These are phyloP conservation scores for Graptemys geographica DNA, from an alignment of 2,797 vertebrate species.

Conservation along the genomic window DNA sequence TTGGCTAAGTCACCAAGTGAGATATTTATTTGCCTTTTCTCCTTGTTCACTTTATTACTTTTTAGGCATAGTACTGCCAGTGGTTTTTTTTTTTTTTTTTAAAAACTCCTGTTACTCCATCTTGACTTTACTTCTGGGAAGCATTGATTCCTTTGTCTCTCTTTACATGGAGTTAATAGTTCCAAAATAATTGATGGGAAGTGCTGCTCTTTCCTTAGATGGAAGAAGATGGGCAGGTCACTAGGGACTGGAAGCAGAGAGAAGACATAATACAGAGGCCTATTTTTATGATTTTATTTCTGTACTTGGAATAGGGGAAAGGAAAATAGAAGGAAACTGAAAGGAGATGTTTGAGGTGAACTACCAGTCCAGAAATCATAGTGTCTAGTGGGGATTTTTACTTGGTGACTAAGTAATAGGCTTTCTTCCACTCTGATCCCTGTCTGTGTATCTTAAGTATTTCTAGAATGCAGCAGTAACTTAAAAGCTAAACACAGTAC, in stretches of 20 bases:
- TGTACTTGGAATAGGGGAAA: not conserved
- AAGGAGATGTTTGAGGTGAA: not conserved
- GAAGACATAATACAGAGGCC: not conserved
- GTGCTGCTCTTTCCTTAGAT: not conserved
- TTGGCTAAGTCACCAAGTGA: not conserved
- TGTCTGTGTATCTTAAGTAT: not conserved
- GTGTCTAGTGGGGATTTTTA: not conserved
- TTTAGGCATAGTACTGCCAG: not conserved
- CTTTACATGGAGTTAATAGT: not conserved
- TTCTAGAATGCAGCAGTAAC: not conserved
- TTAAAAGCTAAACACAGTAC: not conserved
- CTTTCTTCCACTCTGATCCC: not conserved
- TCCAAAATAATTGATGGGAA: not conserved
- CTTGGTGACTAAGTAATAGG: not conserved
- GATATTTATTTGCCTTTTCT: not conserved
- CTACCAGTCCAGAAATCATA: not conserved
- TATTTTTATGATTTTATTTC: not conserved
- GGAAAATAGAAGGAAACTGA: not conserved
- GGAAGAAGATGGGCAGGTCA: not conserved
- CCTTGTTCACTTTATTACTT: not conserved
- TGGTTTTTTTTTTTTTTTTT: not conserved
- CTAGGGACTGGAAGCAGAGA: not conserved
- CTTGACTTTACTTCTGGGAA: conserved; percentile 8
- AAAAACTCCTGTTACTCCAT: not conserved
- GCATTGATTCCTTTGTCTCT: not conserved